Base-by-base conservation (phyloP, 2,113 vertebrate genomes). In the Apeltes quadracus region DNA sequence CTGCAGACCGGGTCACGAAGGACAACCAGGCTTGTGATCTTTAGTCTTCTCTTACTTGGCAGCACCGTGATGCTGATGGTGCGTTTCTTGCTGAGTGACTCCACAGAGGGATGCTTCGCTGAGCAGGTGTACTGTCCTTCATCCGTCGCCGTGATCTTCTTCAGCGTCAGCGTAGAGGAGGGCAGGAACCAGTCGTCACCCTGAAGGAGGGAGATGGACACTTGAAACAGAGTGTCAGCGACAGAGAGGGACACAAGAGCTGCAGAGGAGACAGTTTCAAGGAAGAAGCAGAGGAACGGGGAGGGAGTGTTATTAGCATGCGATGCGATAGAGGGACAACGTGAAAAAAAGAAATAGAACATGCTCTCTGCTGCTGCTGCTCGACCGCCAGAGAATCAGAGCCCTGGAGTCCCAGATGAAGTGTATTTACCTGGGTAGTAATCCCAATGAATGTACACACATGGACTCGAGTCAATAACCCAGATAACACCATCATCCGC, bases 41-140 rank as follows among this genome's bases (percentile, higher is more conserved):
- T 10, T 44, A 64, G 25, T 23, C 13, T 76, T 18, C 38, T 67
- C 92, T 77, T 76, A 94, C 93, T 88, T 23, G 90, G 53, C 53
- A 93, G 84, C 15, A 94, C 89, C 0, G 72, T 84, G 75, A 95
- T 70, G 62, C 20, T 87, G 88, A 95, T 75, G 63, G 81, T 88
- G 46, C 74, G 82, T 14, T 55, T 90, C 87, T 83, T 93, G 69
- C 1, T 79, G 57, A 94, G 89, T 0, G 81, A 75, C 34, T 59
- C 55, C 36, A 92, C 71, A 14, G 83, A 56, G 32, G 90, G 92
- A 75, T 93, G 91, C 48, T 84, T 10, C 25, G 83, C 93, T 0
- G 44, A 58, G 84, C 94, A 95, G 5, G 91, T 93, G 91, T 94
- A 95, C 71, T 51, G 54, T 22, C 94, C 94, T 29, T 59, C 85